Percentiles rank a stretch among this genome's conserved stretches.
Evolutionary conservation across 2,888 invertebrate genomes (phyloP).

Genomic region (Nephrotoma guestfalica): DNA sequence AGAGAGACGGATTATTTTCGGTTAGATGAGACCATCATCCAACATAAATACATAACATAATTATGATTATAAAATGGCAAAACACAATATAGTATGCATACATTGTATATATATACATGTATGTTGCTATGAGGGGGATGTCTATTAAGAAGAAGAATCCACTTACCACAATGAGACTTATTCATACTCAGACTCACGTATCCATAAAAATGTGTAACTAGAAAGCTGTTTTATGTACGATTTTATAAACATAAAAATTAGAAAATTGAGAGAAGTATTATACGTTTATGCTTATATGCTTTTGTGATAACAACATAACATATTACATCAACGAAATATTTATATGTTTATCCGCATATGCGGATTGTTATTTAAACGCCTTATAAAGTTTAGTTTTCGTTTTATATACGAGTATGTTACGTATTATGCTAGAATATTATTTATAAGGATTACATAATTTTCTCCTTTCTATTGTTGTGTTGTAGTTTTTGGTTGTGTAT

Average conservation of each 20-base stretch:
- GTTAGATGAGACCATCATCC: not conserved
- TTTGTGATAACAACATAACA: not conserved
- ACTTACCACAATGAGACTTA: not conserved
- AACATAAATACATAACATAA: not conserved
- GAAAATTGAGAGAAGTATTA: not conserved
- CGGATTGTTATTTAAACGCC: not conserved
- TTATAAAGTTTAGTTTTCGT: not conserved
- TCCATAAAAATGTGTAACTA: not conserved
- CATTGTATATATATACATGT: not conserved
- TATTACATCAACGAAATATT: not conserved
- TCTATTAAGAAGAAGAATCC: not conserved
- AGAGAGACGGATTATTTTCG: not conserved
- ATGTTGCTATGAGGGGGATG: not conserved
- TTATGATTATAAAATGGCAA: not conserved
- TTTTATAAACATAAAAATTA: not conserved
- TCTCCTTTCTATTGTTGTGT: not conserved
- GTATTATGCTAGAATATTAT: not conserved
- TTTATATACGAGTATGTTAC: no score
- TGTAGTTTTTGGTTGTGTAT: no score
- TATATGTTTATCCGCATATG: not conserved
- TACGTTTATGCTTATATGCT: not conserved
- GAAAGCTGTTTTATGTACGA: not conserved
- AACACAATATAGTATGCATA: not conserved
- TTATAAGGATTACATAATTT: not conserved
- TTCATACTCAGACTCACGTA: not conserved